These are phyloP conservation scores for Taenaris catops DNA, from an alignment of 2,888 invertebrate species.

Conservation along the genomic window DNA sequence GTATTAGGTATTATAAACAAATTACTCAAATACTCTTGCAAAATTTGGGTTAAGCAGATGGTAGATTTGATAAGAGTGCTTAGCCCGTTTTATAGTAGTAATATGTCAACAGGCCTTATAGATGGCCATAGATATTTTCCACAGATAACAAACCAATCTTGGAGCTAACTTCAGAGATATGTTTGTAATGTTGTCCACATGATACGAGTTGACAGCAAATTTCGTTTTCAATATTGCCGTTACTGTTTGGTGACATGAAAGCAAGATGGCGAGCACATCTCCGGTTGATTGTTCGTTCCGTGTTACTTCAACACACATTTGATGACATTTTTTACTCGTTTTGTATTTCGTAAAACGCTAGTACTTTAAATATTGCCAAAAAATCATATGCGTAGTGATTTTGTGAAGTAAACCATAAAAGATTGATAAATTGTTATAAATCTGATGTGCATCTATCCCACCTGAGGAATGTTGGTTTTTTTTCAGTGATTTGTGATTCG, in stretches of 20 bases:
- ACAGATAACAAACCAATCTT: too few relatives aligned
- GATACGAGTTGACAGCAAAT: conserved; percentile 37
- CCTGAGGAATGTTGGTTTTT: conserved; percentile 83
- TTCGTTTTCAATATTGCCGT: conserved; percentile 48
- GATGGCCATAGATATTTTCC: too few relatives aligned
- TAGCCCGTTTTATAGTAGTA: too few relatives aligned
- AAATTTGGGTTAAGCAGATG: too few relatives aligned
- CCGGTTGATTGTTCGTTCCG: conserved; percentile 68
- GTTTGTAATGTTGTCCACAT: too few relatives aligned
- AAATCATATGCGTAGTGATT: conserved; percentile 40
- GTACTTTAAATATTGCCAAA: conserved; percentile 40
- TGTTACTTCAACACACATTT: conserved; percentile 57
- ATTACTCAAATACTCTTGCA: too few relatives aligned
- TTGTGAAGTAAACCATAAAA: conserved; percentile 44
- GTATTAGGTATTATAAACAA: too few relatives aligned
- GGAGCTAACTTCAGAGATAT: conserved; percentile 31
- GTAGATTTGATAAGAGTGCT: too few relatives aligned
- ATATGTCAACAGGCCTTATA: too few relatives aligned
- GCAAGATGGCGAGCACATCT: conserved; percentile 80
- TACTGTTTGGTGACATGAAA: conserved; percentile 64
- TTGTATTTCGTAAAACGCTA: conserved; percentile 53
- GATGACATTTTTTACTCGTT: conserved; percentile 60
- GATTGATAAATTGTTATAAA: conserved; percentile 34
- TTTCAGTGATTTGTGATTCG: conserved; percentile 81
- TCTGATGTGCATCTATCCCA: conserved; percentile 74